These are phyloP conservation scores for Drosophila recens DNA, from an alignment of 2,888 invertebrate genomes.

Conservation along the genomic window DNA sequence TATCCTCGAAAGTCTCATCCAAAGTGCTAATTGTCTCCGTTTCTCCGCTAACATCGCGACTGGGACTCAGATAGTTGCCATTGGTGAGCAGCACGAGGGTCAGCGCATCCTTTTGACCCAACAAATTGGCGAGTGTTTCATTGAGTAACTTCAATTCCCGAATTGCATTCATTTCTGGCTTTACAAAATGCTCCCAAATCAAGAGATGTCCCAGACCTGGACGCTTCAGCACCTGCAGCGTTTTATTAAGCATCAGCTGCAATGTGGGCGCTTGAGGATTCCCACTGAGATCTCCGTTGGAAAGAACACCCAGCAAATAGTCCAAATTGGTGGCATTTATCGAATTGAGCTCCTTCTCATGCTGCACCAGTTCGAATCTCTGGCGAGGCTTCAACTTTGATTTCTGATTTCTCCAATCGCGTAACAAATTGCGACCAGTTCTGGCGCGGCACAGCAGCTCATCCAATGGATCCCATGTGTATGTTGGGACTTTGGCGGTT, in stretches of 20 bases:
- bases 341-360: conserved; percentile 87
- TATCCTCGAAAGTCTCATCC: conserved; percentile 22
- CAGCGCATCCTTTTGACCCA: conserved; percentile 39
- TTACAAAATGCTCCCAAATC: conserved; percentile 93
- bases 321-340: conserved; percentile 88
- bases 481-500: conserved; percentile 86
- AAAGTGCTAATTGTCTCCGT: conserved; percentile 31
- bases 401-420: conserved; percentile 89
- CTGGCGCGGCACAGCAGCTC: conserved; percentile 88
- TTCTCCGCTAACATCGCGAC: conserved; percentile 58
- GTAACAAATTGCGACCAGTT: conserved; percentile 91
- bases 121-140: conserved; percentile 87
- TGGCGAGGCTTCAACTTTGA: conserved; percentile 37
- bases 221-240: conserved; percentile 90
- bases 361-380: conserved; percentile 86
- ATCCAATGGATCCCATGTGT: conserved; percentile 87
- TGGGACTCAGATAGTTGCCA: conserved; percentile 50
- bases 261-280: conserved; percentile 89
- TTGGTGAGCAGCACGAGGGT: conserved; percentile 61
- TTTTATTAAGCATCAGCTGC: conserved; percentile 90
- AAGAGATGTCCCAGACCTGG: conserved; percentile 89
- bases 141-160: conserved; percentile 90
- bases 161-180: conserved; percentile 90
- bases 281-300: conserved; percentile 89
- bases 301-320: conserved; percentile 92